Evolutionary conservation across 2,113 vertebrate species (phyloP).

Genomic region (Pseudorectes ferrugineus): DNA sequence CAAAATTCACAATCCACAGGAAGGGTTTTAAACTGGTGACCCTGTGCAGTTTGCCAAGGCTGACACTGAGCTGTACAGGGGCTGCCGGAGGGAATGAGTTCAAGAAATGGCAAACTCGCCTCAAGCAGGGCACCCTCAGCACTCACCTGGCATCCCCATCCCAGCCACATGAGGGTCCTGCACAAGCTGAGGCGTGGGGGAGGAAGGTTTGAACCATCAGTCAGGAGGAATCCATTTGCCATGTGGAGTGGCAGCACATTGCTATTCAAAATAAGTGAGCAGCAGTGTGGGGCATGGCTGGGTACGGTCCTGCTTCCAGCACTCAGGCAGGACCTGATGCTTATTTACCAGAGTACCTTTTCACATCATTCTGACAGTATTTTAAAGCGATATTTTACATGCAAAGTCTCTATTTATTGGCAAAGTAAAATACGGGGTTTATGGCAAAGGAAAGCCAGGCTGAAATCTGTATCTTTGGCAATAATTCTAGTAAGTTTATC

Average conservation of each 20-base stretch:
- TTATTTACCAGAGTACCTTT: background rate
- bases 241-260: background rate
- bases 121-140: background rate
- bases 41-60: fast-evolving
- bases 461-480: background rate
- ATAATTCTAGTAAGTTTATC: background rate
- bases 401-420: background rate
- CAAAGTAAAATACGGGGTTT: background rate
- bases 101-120: background rate
- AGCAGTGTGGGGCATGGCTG: background rate
- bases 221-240: background rate
- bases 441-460: background rate
- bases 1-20: background rate
- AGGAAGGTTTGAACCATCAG: background rate
- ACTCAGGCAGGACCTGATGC: background rate
- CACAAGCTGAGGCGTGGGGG: background rate
- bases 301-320: fast-evolving
- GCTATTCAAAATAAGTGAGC: background rate
- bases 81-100: fast-evolving
- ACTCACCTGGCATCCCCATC: fast-evolving
- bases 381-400: background rate
- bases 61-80: background rate
- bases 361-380: background rate
- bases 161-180: background rate
- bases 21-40: background rate